Evolutionary conservation across 2,888 invertebrate genomes (phyloP), one percentile per base, ranked within the genome.

Genomic region (Euphydryas editha): DNA sequence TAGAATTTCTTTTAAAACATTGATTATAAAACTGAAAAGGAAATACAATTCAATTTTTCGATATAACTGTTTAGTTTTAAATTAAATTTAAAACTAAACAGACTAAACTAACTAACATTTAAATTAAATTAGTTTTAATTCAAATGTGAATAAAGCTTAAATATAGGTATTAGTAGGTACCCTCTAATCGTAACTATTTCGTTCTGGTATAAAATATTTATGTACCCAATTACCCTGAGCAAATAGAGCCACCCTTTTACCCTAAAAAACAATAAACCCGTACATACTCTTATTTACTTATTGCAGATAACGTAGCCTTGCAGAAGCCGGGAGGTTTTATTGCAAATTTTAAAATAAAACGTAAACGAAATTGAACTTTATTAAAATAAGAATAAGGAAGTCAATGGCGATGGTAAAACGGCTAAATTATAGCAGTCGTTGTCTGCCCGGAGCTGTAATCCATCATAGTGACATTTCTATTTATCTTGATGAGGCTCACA

Each of bases 381-480:
- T 62, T 3, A 0, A 62, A 2, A 47, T 21, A 17, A 15, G 0
- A 39, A 64, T 79, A 84, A 73, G 73, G 71, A 59, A 59, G 58
- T 56, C 42, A 65, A 68, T 58, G 24, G 49, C 51, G 44, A 71
- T 67, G 72, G 72, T 76, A 71, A 76, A 75, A 73, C 73, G 70
- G 73, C 71, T 74, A 78, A 78, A 76, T 78, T 75, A 78, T 75
- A 76, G 74, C 72, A 77, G 77, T 70, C 71, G 77, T 75, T 78
- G 76, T 69, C 68, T 68, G 80, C 83, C 79, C 78, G 79, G 78
- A 84, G 81, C 79, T 78, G 82, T 85, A 83, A 92, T 92, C 90
- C 85, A 91, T 92, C 91, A 92, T 86, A 77, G 83, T 86, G 90
- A 88, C 89, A 78, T 86, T 89, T 89, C 88, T 90, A 90, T 90